These are phyloP conservation scores for Trachelipus rathkii DNA, from an alignment of 1,140 invertebrate genomes.

Conservation along the genomic window DNA sequence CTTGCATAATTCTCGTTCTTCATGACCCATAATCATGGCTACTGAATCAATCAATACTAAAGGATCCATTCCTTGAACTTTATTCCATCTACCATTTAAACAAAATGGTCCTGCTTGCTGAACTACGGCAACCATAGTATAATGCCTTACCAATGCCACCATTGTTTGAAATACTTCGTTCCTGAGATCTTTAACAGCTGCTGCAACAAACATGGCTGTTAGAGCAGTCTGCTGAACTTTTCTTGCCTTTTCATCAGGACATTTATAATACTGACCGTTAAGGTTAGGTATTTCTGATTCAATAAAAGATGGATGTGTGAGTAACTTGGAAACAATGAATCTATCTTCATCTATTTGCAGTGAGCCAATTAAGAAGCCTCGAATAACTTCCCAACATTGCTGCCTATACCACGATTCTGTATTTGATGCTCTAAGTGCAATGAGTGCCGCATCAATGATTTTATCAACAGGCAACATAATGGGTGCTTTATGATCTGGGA, in stretches of 20 bases:
- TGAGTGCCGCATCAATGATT: constrained; percentile 81
- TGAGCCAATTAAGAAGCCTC: constrained; percentile 81
- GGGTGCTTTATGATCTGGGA: constrained; percentile 74
- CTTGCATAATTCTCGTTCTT: constrained; percentile 93
- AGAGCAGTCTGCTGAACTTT: constrained; percentile 85
- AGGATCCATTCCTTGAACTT: constrained; percentile 77
- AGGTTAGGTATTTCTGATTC: constrained; percentile 49
- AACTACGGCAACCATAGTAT: constrained; percentile 85
- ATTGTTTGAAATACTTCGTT: constrained; percentile 76
- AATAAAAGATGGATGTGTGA: constrained; percentile 65
- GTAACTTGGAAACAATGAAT: constrained; percentile 69
- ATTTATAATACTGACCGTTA: constrained; percentile 70
- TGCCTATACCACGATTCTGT: constrained; percentile 78
- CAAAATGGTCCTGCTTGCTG: constrained; percentile 71
- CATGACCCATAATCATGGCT: constrained; percentile 88
- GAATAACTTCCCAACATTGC: constrained; percentile 92
- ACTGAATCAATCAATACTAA: constrained; percentile 91
- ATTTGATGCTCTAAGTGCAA: constrained; percentile 74
- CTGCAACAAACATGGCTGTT: constrained; percentile 82
- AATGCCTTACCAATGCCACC: constrained; percentile 84
- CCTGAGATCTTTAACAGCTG: constrained; percentile 84
- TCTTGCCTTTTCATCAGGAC: constrained; percentile 69
- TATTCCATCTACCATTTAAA: constrained; percentile 51
- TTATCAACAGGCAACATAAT: constrained; percentile 85
- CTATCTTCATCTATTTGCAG: constrained; percentile 75